A percentile compares a stretch with the other conserved stretches of the same genome.
phyloP scores from a whole-genome alignment of 1,140 invertebrate genomes.

The Drosophila equinoxialis region DNA sequence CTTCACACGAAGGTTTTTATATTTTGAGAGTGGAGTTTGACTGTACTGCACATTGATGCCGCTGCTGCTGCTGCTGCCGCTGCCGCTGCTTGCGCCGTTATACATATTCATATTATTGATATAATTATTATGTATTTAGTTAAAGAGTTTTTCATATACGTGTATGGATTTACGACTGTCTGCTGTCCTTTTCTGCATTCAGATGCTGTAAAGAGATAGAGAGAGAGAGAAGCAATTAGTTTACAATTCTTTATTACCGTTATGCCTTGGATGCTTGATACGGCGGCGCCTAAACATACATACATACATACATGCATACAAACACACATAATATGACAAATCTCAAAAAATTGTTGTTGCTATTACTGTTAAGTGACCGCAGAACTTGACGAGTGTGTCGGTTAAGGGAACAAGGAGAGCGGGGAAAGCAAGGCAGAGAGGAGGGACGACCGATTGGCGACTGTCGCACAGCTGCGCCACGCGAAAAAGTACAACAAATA shows the following conservation, averaged over 20 bases:
- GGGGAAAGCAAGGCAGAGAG: constrained; percentile 14
- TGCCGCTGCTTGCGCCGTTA: neutral
- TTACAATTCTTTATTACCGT: constrained; percentile 37
- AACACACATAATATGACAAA: constrained; percentile 25
- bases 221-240: constrained; percentile 47
- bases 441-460: constrained; percentile 72
- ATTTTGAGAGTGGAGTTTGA: constrained; percentile 67
- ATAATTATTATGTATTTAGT: constrained; percentile 53
- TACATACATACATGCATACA: too few species aligned
- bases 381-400: constrained; percentile 35
- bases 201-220: constrained; percentile 60
- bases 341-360: constrained; percentile 40
- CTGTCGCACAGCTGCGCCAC: constrained; percentile 77
- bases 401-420: neutral
- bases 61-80: neutral
- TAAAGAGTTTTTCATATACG: constrained; percentile 55
- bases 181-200: constrained; percentile 66
- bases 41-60: constrained; percentile 47
- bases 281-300: constrained; percentile 53
- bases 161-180: constrained; percentile 66
- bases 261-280: constrained; percentile 25
- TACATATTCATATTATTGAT: constrained; percentile 32
- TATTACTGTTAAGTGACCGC: constrained; percentile 55
- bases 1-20: constrained; percentile 70
- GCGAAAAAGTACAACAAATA: constrained; percentile 64